phyloP scores from a whole-genome alignment of 2,888 invertebrate species.

The Orthonychiurus folsomi region DNA sequence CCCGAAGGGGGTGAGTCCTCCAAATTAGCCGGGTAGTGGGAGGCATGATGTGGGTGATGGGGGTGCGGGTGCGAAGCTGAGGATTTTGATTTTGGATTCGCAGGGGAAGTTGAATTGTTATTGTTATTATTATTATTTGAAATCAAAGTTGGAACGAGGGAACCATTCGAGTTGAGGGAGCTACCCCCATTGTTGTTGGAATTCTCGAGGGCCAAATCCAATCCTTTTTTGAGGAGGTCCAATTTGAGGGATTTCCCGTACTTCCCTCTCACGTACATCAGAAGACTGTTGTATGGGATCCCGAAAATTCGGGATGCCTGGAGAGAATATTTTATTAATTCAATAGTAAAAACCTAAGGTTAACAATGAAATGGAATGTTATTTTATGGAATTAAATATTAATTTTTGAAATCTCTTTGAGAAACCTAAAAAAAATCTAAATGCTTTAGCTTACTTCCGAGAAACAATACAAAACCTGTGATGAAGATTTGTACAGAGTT shows the following conservation, averaged over 20 bases:
- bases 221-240: slow-evolving; percentile 73
- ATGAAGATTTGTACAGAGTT: too few species aligned
- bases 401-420: too few species aligned
- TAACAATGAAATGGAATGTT: background rate
- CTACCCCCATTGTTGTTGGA: slow-evolving; percentile 21
- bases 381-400: too few species aligned
- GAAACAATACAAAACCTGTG: too few species aligned
- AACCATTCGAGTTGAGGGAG: background rate
- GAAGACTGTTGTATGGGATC: slow-evolving; percentile 82
- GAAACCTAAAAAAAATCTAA: too few species aligned
- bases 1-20: background rate
- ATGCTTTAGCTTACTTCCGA: too few species aligned
- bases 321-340: slow-evolving; percentile 1
- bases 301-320: slow-evolving; percentile 84
- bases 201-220: slow-evolving; percentile 36
- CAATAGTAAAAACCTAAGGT: background rate
- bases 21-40: background rate
- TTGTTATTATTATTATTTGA: slow-evolving; percentile 15
- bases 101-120: background rate
- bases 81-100: background rate
- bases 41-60: background rate
- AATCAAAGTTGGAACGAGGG: background rate
- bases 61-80: background rate
- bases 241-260: slow-evolving; percentile 85
- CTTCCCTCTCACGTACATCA: slow-evolving; percentile 86